These are phyloP conservation scores for Aphaenogaster rudis DNA, from an alignment of 1,140 invertebrate species.

Conservation along the genomic window DNA sequence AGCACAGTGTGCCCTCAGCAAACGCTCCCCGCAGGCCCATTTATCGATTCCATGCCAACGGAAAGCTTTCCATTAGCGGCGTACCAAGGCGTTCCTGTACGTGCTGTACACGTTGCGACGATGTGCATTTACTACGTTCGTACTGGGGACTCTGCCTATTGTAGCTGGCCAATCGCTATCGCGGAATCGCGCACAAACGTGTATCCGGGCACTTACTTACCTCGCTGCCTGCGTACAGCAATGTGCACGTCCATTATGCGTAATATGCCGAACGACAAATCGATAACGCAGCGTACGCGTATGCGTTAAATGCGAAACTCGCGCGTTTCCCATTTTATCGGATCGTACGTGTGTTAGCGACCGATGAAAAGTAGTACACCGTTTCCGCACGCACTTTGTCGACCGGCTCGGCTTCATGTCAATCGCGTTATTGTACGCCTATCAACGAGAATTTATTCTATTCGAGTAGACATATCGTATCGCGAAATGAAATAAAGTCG, in stretches of 20 bases:
- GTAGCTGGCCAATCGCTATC: conserved; percentile 68
- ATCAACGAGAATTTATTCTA: conserved; percentile 31
- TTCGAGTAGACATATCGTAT: conserved; percentile 17
- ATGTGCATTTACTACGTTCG: conserved; percentile 65
- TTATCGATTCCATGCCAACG: conserved; percentile 74
- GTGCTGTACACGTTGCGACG: conserved; percentile 53
- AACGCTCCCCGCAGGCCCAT: conserved; percentile 62
- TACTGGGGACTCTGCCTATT: conserved; percentile 51
- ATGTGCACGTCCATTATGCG: not conserved
- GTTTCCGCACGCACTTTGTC: not conserved
- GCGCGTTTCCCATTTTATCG: conserved; percentile 50
- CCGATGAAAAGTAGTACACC: not conserved
- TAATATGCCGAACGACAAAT: conserved; percentile 48
- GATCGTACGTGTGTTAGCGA: not conserved
- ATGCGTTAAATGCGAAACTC: conserved; percentile 46
- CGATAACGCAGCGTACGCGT: conserved; percentile 42
- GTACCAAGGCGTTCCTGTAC: conserved; percentile 60
- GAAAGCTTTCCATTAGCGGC: conserved; percentile 78
- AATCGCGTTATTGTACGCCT: conserved; percentile 28
- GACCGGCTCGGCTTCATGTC: conserved; percentile 10
- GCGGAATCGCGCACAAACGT: conserved; percentile 48
- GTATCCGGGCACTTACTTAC: conserved; percentile 61
- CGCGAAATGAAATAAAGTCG: conserved; percentile 31
- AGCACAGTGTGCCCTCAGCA: conserved; percentile 61
- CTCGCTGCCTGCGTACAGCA: not conserved